Evolutionary conservation across 2,113 vertebrate genomes (phyloP).

Genomic region (Thunnus thynnus): DNA sequence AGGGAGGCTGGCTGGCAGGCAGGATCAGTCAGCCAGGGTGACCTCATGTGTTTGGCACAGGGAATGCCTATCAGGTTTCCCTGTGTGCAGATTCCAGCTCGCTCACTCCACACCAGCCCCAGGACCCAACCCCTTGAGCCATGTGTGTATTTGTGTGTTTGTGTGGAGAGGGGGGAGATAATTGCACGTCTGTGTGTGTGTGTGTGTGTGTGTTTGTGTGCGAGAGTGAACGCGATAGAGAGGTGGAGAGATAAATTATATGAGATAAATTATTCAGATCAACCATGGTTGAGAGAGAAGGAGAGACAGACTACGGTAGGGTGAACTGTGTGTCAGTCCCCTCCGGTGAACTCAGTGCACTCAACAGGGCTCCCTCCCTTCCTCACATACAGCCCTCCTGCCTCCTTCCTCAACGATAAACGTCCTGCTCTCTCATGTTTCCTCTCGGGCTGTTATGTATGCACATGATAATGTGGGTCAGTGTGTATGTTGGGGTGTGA

Average conservation of each 20-base stretch:
- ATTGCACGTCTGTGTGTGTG: conserved; percentile 40
- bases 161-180: conserved; percentile 37
- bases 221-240: conserved; percentile 55
- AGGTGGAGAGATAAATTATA: conserved; percentile 78
- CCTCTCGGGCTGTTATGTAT: conserved; percentile 64
- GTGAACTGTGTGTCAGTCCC: conserved; percentile 67
- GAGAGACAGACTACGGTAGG: conserved; percentile 49
- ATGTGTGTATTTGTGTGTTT: conserved; percentile 46
- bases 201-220: conserved; percentile 27
- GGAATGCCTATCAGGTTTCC: conserved; percentile 82
- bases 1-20: conserved; percentile 59
- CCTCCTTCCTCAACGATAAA: conserved; percentile 59
- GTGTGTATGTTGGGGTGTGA: conserved; percentile 30
- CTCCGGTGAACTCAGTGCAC: conserved; percentile 76
- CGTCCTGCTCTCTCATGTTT: conserved; percentile 67
- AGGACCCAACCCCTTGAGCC: conserved; percentile 56
- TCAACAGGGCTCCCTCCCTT: conserved; percentile 69
- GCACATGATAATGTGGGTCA: conserved; percentile 57
- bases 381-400: conserved; percentile 43
- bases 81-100: conserved; percentile 78
- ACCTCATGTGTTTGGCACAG: conserved; percentile 85
- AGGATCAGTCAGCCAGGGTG: conserved; percentile 81
- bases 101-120: conserved; percentile 72
- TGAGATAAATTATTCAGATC: conserved; percentile 80
- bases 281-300: conserved; percentile 35